Base-by-base conservation (phyloP, 2,888 invertebrate genomes). In the Lepas anatifera region DNA sequence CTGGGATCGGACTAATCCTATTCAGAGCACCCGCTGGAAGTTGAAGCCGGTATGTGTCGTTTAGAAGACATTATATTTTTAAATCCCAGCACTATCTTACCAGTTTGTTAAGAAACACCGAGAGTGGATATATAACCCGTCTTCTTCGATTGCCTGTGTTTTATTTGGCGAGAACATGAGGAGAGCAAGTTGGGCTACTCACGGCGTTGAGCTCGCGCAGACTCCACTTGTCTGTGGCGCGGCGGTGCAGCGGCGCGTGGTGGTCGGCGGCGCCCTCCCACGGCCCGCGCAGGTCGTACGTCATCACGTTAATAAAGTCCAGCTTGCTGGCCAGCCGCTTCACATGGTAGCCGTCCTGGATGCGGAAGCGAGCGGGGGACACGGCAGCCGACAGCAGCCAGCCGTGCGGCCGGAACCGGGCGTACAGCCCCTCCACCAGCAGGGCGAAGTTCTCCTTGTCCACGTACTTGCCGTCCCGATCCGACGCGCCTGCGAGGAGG, bases 271-370 rank as follows among this genome's bases (percentile, higher is more conserved):
- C 73, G 27, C 73, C 73, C 37, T 79, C 79, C 73, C 78, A 76
- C 22, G 82, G 82, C 68, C 83, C 81, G 72, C 84, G 81, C 73
- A 84, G 80, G 76, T 85, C 84, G 81, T 87, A 90, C 0, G 88
- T 85, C 80, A 87, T 86, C 8, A 90, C 78, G 50, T 87, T 84
- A 2, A 89, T 82, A 75, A 88, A 85, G 78, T 90, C 89, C 1
- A 86, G 84, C 22, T 84, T 81, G 7, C 83, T 81, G 63, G 84
- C 83, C 0, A 89, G 78, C 71, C 79, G 79, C 0, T 82, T 79
- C 3, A 88, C 83, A 71, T 87, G 84, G 75, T 85, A 87, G 0
- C 86, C 86, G 75, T 88, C 87, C 75, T 88, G 87, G 0, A 86
- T 83, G 0, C 80, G 77, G 0, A 75, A 74, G 70, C 80, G 76